Conservation (phyloP, 1,140 invertebrate species). For the Trachelipus rathkii region DNA sequence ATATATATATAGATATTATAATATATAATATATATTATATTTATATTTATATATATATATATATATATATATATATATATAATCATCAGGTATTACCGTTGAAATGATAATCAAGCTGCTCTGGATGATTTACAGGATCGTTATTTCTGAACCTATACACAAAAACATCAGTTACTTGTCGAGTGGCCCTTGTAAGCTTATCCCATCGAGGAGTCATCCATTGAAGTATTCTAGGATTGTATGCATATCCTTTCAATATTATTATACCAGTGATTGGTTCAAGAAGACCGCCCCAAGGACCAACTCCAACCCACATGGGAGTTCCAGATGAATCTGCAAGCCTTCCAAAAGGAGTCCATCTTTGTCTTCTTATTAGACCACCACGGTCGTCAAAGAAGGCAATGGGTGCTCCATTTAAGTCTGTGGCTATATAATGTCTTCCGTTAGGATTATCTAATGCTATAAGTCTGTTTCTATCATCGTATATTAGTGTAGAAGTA, state of each 20-base stretch:
- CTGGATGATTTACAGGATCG: slow-evolving; percentile 71
- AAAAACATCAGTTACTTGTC: slow-evolving; percentile 41
- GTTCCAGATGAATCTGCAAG: slow-evolving; percentile 88
- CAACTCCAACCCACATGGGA: slow-evolving; percentile 79
- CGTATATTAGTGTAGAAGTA: slow-evolving; percentile 80
- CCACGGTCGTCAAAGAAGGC: slow-evolving; percentile 86
- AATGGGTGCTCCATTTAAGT: slow-evolving; percentile 86
- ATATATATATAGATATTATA: too few relatives aligned
- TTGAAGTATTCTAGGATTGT: slow-evolving; percentile 86
- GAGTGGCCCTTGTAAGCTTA: slow-evolving; percentile 59
- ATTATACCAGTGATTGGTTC: slow-evolving; percentile 71
- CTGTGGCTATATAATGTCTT: slow-evolving; percentile 82
- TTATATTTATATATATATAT: too few relatives aligned
- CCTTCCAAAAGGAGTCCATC: slow-evolving; percentile 80
- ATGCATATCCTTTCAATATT: slow-evolving; percentile 51
- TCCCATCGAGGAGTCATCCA: slow-evolving; percentile 94
- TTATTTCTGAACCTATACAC: slow-evolving; percentile 82
- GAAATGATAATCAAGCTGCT: slow-evolving; percentile 28
- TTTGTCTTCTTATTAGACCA: slow-evolving; percentile 82
- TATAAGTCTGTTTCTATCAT: slow-evolving; percentile 74
- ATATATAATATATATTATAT: too few relatives aligned
- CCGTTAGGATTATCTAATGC: slow-evolving; percentile 66
- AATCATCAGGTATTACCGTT: slow-evolving; percentile 29
- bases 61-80: too few relatives aligned
- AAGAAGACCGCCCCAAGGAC: slow-evolving; percentile 73